Evolutionary conservation across 53 echinoderm and acorn worm species (phyloP), one percentile per base, ranked within the genome.

Genomic region (Henricia sp.): DNA sequence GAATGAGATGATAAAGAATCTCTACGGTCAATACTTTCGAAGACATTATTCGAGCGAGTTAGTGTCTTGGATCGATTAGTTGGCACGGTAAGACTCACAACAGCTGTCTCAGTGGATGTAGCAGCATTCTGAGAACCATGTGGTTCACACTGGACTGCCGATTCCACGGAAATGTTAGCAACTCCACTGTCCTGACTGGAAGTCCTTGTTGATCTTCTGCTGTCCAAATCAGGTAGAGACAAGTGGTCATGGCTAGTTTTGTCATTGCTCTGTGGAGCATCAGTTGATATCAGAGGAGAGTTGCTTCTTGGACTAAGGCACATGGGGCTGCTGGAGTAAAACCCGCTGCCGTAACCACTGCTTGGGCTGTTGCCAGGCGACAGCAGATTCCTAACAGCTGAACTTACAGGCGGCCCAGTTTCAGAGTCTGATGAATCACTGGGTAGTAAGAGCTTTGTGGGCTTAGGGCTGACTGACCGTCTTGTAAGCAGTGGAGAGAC

Each of bases 321-420:
- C 21, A 90, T 86, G 1, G 97, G 97, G 75, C 94, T 97, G 66
- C 92, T 91, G 17, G 91, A 94, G 40, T 90, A 89, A 64, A 92
- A 83, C 37, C 97, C 97, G 72, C 97, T 97, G 14, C 92, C 92
- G 78, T 97, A 97, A 9, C 94, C 97, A 73, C 92, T 92, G 62
- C 97, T 94, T 19, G 92, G 97, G 75, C 97, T 97, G 50, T 92
- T 92, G 28, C 76, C 74, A 17, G 86, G 86, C 2, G 86, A 86
- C 3, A 86, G 52, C 46, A 84, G 42, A 37, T 53, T 76, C 34
- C 80, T 43, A 6, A 64, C 44, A 17, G 42, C 11, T 44, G 77
- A n/a, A 34, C 64, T 63, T 0, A 80, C n/a, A 14, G 46, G 34
- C 35, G 62, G 80, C n/a, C 80, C 80, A 20, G 44, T 43, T 41